These are phyloP conservation scores for Arctocebus calabarensis DNA, from an alignment of 2,797 vertebrate species.

Conservation along the genomic window DNA sequence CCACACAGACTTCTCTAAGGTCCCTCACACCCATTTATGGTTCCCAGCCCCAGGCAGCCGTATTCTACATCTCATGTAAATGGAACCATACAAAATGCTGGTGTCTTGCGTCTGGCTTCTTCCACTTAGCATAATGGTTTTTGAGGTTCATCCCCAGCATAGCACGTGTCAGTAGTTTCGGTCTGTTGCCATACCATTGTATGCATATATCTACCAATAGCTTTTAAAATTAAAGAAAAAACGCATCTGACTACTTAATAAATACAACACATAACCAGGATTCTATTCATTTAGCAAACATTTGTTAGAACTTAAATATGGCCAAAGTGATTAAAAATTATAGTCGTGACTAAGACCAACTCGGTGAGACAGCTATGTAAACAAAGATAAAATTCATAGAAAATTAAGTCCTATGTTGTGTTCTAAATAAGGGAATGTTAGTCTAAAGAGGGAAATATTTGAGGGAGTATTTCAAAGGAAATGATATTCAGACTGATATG, in stretches of 20 bases:
- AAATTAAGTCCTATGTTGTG: conserved; percentile 10
- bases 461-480: neutral
- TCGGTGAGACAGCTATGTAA: conserved; percentile 28
- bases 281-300: conserved; percentile 42
- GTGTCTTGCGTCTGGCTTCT: neutral
- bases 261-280: neutral
- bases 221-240: conserved; percentile 4
- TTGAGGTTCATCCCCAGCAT: neutral
- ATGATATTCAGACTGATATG: neutral
- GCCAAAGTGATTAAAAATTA: conserved; percentile 1
- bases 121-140: neutral
- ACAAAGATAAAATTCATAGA: neutral
- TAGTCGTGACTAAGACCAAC: neutral
- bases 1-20: neutral
- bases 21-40: neutral
- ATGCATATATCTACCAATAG: neutral
- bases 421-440: neutral
- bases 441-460: conserved; percentile 21
- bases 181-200: neutral
- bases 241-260: neutral
- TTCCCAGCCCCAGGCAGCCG: neutral
- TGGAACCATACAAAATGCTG: neutral
- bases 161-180: neutral
- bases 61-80: neutral
- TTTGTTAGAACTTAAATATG: conserved; percentile 41